Conservation (phyloP, 2,888 invertebrate genomes). For the Blastobasis adustella region DNA sequence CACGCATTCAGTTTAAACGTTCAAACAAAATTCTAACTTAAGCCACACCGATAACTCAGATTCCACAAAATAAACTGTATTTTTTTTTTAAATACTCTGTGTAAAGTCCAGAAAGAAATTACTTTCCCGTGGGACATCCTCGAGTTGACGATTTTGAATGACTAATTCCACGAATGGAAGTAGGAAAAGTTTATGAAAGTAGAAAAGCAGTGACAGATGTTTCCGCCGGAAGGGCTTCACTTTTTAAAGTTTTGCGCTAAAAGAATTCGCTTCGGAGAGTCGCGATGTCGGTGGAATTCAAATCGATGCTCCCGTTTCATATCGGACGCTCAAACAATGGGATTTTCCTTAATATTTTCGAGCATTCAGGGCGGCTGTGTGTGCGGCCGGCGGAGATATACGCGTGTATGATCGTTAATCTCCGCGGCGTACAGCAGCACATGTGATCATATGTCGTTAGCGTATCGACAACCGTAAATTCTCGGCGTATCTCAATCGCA, state of each 20-base stretch:
- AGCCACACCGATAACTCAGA: not conserved
- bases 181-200: too few species aligned
- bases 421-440: conserved; percentile 1
- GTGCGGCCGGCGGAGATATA: too few species aligned
- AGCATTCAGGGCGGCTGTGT: too few species aligned
- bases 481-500: conserved; percentile 11
- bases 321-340: not conserved
- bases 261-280: conserved; percentile 1
- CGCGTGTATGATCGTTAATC: conserved; percentile 3
- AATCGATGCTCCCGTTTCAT: conserved; percentile 1
- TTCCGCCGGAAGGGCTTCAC: not conserved
- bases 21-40: too few species aligned
- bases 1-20: too few species aligned
- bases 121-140: too few species aligned
- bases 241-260: conserved; percentile 1
- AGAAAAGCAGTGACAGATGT: conserved; percentile 7
- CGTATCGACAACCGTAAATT: conserved; percentile 10
- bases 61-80: conserved; percentile 1
- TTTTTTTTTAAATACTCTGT: not conserved
- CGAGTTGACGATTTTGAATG: too few species aligned
- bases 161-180: too few species aligned
- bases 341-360: not conserved
- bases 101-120: too few species aligned
- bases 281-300: conserved; percentile 3
- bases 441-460: conserved; percentile 10